A percentile compares a stretch with the other conserved stretches of the same genome.
Evolutionary conservation across 2,797 vertebrate genomes (phyloP).

Genomic region (Enteromius trimaculatus): DNA sequence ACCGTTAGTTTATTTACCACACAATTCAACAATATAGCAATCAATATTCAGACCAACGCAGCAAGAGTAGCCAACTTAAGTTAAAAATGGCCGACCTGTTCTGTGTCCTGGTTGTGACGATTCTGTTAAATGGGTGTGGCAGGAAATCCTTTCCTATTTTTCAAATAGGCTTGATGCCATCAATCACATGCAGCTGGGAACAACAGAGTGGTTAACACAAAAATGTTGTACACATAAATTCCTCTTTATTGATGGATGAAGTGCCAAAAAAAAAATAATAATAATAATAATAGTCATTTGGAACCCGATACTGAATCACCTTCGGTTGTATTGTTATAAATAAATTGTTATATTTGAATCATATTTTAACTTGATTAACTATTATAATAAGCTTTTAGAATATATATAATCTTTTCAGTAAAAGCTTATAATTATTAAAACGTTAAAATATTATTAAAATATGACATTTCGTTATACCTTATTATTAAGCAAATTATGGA

Average conservation of each 20-base stretch:
- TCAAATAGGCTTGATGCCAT: background rate
- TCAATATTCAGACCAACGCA: background rate
- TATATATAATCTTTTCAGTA: too few species aligned
- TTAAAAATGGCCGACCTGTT: conserved; percentile 13
- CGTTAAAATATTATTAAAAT: too few species aligned
- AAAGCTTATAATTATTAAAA: too few species aligned
- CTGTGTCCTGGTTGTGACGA: accelerated
- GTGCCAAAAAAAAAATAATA: background rate
- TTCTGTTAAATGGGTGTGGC: background rate
- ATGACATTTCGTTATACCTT: too few species aligned
- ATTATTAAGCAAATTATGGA: too few species aligned
- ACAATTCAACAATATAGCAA: background rate
- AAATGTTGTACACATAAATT: background rate
- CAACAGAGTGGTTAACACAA: background rate
- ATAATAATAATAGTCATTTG: background rate
- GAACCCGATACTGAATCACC: background rate
- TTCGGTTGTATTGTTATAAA: background rate
- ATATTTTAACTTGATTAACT: background rate
- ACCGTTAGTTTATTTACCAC: background rate
- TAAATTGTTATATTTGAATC: too few species aligned
- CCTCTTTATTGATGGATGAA: background rate
- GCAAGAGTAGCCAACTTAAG: background rate
- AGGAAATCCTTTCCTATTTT: background rate
- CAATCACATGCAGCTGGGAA: background rate
- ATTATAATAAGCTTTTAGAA: background rate